These are phyloP conservation scores for Lampris incognitus DNA, from an alignment of 2,113 vertebrate genomes.

Conservation along the genomic window DNA sequence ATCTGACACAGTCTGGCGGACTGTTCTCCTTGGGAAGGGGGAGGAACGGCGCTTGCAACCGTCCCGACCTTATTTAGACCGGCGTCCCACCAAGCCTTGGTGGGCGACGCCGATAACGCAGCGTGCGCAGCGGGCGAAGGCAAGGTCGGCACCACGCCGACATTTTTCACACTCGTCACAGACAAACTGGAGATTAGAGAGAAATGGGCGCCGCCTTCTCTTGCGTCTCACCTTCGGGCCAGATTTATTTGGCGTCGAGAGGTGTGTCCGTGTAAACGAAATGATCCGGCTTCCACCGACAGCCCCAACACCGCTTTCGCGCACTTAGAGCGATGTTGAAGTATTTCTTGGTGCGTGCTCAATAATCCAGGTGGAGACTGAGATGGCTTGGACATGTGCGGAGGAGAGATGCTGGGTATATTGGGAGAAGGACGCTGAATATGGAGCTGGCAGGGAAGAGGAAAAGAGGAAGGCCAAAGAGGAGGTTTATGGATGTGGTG, in stretches of 20 bases:
- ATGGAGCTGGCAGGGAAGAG: no score
- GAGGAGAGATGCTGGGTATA: no score
- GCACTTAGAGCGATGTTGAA: no score
- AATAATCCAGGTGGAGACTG: no score
- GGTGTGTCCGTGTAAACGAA: not conserved
- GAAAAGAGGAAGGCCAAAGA: no score
- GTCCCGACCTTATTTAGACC: slow-evolving; percentile 54
- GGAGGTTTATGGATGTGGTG: no score
- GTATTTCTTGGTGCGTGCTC: no score
- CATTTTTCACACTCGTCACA: slow-evolving; percentile 14
- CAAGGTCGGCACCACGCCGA: slow-evolving; percentile 45
- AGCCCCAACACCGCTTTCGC: not conserved
- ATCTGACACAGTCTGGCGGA: not conserved
- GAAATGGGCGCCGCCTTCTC: not conserved
- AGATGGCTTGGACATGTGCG: no score
- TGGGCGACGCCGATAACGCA: slow-evolving; percentile 38
- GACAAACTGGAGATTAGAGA: slow-evolving; percentile 31
- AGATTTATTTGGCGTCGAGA: not conserved
- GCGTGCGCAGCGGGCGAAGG: slow-evolving; percentile 2
- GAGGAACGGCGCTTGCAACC: slow-evolving; percentile 37
- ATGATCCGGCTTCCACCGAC: not conserved
- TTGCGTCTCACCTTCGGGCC: not conserved
- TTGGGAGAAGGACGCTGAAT: no score
- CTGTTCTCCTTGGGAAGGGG: not conserved
- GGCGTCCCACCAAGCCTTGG: slow-evolving; percentile 28